A percentile compares a stretch with the other conserved stretches of the same genome.
Conservation (phyloP, 2,888 invertebrate species). For the Amphimallon solstitiale region DNA sequence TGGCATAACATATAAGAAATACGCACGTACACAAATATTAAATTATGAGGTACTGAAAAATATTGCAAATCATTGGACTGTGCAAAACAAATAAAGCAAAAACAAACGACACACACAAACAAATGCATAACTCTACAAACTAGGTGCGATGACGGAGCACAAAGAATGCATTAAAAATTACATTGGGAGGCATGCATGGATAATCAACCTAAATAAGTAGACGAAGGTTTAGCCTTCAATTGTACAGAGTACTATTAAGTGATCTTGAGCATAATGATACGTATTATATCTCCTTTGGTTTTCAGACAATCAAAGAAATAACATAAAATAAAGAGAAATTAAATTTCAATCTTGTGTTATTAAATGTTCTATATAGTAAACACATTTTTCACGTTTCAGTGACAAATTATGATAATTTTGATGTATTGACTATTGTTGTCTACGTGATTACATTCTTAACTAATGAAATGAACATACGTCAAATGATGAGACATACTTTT, state of each 20-base stretch:
- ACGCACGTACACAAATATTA: too few relatives aligned
- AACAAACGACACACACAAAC: background rate
- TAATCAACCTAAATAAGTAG: constrained; percentile 23
- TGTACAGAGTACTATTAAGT: background rate
- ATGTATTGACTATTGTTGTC: too few relatives aligned
- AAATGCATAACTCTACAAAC: constrained; percentile 9
- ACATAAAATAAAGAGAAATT: too few relatives aligned
- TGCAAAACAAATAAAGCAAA: background rate
- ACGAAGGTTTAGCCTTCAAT: constrained; percentile 23
- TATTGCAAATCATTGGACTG: background rate
- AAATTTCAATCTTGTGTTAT: too few relatives aligned
- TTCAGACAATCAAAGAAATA: too few relatives aligned
- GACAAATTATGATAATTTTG: too few relatives aligned
- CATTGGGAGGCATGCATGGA: constrained; percentile 16
- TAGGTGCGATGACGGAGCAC: constrained; percentile 3
- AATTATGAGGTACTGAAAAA: background rate
- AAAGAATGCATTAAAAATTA: constrained; percentile 24
- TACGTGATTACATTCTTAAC: too few relatives aligned
- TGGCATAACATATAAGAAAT: too few relatives aligned
- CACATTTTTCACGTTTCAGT: too few relatives aligned
- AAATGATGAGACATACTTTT: too few relatives aligned
- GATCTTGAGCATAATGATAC: constrained; percentile 21
- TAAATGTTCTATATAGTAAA: too few relatives aligned
- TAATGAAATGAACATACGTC: too few relatives aligned
- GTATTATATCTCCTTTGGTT: background rate